A percentile compares a stretch with the other conserved stretches of the same genome.
Conservation (phyloP, 2,113 vertebrate genomes). For the Sylvietta virens region DNA sequence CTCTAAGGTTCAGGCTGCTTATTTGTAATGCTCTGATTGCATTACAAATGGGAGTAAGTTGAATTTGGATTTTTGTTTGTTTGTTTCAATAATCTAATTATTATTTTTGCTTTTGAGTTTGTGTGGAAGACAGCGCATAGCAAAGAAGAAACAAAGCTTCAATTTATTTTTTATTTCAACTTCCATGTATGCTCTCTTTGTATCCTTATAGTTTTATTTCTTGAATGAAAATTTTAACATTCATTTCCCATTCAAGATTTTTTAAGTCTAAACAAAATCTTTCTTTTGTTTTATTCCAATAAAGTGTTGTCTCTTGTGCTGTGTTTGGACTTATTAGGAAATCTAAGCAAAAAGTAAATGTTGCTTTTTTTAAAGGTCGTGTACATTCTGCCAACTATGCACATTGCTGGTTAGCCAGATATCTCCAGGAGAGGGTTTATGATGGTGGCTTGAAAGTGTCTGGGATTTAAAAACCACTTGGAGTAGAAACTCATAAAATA, state of each 20-base stretch:
- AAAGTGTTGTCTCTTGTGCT: background rate
- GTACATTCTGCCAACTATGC: background rate
- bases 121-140: background rate
- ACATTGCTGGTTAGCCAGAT: background rate
- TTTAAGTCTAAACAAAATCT: background rate
- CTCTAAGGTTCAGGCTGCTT: background rate
- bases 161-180: background rate
- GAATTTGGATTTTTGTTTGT: background rate
- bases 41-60: background rate
- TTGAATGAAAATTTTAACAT: background rate
- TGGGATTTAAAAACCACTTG: background rate
- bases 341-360: background rate
- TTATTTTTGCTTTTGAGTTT: background rate
- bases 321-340: background rate
- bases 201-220: background rate
- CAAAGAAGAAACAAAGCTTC: background rate
- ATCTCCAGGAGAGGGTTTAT: background rate
- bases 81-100: background rate
- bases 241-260: background rate
- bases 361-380: background rate
- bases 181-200: background rate
- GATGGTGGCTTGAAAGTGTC: background rate
- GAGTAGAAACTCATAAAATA: background rate
- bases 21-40: background rate
- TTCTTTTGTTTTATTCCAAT: background rate